Conservation (phyloP, 2,113 vertebrate genomes). For the Mustelus asterias region DNA sequence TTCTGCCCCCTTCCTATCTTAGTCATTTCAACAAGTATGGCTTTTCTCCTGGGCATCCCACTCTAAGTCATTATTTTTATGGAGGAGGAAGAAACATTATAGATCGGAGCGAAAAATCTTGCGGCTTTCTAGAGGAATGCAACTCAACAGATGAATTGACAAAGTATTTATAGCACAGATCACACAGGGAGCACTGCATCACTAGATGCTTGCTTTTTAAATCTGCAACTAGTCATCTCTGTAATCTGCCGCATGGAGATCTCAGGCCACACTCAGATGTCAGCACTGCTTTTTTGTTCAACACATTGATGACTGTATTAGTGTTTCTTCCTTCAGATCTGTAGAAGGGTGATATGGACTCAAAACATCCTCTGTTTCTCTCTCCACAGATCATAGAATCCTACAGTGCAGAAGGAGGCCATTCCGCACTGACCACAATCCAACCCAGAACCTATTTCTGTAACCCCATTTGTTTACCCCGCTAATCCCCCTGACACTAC, state of each 20-base stretch:
- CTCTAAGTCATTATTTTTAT: background rate
- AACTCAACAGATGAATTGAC: background rate
- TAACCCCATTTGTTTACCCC: no score
- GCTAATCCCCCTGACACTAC: no score
- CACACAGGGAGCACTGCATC: no score
- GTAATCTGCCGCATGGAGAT: background rate
- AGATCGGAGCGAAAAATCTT: background rate
- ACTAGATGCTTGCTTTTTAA: background rate
- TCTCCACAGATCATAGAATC: no score
- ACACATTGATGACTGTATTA: background rate
- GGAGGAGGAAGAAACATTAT: background rate
- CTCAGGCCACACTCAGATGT: background rate
- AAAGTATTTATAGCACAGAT: background rate
- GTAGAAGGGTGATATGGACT: no score
- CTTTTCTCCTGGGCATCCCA: background rate
- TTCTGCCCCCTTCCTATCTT: background rate
- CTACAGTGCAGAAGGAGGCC: no score
- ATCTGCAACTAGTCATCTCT: background rate
- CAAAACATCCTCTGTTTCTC: no score
- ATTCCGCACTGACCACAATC: no score
- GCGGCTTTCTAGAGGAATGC: background rate
- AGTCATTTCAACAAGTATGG: background rate
- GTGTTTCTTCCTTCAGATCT: no score
- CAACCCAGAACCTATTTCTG: no score
- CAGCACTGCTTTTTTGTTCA: background rate